Evolutionary conservation across 2,797 vertebrate species (phyloP).

Genomic region (Sebastes flavidus): DNA sequence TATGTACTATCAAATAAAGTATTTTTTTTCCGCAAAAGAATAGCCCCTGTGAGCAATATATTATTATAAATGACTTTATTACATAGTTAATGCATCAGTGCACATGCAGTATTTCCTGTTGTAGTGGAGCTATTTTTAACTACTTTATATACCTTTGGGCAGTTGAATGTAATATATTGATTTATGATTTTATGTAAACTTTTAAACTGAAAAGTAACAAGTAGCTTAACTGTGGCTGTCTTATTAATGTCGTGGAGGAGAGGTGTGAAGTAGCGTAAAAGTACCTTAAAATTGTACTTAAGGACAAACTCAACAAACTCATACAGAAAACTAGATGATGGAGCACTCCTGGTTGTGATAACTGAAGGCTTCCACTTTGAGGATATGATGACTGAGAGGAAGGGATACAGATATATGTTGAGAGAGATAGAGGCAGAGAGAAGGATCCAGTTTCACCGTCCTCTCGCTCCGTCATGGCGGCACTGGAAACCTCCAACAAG

Average conservation of each 20-base stretch:
- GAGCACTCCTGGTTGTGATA: not conserved
- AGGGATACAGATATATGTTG: not conserved
- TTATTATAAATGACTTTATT: not conserved
- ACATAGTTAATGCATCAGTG: not conserved
- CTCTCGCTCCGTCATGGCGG: constrained; percentile 26
- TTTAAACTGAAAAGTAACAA: not conserved
- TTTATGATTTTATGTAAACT: not conserved
- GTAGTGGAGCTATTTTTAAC: not conserved
- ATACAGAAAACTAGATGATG: not conserved
- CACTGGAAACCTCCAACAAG: constrained; percentile 66
- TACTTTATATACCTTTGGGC: not conserved
- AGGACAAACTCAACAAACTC: no score
- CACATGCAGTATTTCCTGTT: not conserved
- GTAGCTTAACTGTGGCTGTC: not conserved
- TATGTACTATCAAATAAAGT: not conserved
- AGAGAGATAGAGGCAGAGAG: not conserved
- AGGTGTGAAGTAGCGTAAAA: not conserved
- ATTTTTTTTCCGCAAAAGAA: not conserved
- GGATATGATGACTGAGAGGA: not conserved
- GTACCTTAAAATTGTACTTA: not conserved
- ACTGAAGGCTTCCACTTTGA: constrained; percentile 9
- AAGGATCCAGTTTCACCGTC: constrained; percentile 59
- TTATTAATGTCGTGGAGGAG: not conserved
- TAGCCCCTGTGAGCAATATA: not conserved
- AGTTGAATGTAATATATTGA: not conserved